Percentiles rank a stretch among this genome's conserved stretches.
These are phyloP conservation scores for Pemphigus obesinymphae DNA, from an alignment of 1,140 invertebrate species.

Conservation along the genomic window DNA sequence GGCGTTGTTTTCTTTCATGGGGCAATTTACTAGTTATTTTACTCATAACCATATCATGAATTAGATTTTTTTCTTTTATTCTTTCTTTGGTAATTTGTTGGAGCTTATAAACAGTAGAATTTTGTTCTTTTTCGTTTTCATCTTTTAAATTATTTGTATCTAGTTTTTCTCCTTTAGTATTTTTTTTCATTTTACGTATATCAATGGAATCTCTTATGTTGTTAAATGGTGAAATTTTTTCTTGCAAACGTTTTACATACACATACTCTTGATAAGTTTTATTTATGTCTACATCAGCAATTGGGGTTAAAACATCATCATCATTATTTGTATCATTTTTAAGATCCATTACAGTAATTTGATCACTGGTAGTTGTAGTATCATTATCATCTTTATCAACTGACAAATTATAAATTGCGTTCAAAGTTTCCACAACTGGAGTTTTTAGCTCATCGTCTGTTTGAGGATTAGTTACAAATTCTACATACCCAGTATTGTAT, in stretches of 20 bases:
- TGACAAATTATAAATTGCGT: constrained; percentile 29
- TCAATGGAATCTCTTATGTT: constrained; percentile 67
- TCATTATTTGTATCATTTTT: constrained; percentile 4
- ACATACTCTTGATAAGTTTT: constrained; percentile 61
- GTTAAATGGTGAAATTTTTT: constrained; percentile 65
- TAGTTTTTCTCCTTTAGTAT: constrained; percentile 2
- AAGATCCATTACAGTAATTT: constrained; percentile 46
- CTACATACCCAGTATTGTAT: constrained; percentile 64
- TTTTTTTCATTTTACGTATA: constrained; percentile 58
- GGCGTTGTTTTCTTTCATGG: constrained; percentile 57
- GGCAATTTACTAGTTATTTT: constrained; percentile 64
- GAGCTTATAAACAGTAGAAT: constrained; percentile 56
- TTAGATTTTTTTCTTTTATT: constrained; percentile 64
- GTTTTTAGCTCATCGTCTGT: constrained; percentile 46
- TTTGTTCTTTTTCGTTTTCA: constrained; percentile 42
- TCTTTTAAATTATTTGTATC: neutral
- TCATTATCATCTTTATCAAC: constrained; percentile 50
- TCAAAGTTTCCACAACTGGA: constrained; percentile 37
- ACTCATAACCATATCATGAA: constrained; percentile 73
- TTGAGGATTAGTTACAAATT: constrained; percentile 55
- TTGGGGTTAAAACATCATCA: neutral
- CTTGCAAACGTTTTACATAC: constrained; percentile 64
- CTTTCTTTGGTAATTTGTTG: constrained; percentile 64
- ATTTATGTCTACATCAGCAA: constrained; percentile 1
- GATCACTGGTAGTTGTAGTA: constrained; percentile 48